Percentiles rank a stretch among this genome's conserved stretches.
phyloP scores from a whole-genome alignment of 2,797 vertebrate species.

The Kryptopterus vitreolus region DNA sequence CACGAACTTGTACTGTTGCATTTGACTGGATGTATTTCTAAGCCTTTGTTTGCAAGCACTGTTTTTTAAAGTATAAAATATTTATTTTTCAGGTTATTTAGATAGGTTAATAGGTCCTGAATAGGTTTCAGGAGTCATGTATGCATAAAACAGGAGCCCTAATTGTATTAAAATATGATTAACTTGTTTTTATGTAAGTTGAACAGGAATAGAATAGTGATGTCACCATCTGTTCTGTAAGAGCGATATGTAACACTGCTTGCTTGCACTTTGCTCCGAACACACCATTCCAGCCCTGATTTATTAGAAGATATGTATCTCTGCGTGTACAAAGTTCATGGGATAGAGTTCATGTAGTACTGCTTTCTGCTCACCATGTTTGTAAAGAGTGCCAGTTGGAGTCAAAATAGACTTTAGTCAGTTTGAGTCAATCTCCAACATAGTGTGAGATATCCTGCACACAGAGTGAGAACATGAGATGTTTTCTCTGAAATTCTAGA shows the following conservation, averaged over 20 bases:
- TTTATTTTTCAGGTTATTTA: background rate
- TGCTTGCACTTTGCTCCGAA: slow-evolving; percentile 11
- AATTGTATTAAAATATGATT: background rate
- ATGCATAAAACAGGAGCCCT: background rate
- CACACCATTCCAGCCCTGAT: background rate
- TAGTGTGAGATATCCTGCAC: too few relatives aligned
- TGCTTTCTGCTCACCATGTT: background rate
- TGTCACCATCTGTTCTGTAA: background rate
- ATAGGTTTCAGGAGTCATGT: background rate
- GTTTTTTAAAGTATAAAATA: background rate
- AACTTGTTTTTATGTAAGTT: background rate
- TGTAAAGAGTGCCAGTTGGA: background rate
- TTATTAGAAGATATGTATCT: background rate
- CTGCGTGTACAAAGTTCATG: background rate
- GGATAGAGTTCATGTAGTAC: too few relatives aligned
- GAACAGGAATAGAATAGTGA: background rate
- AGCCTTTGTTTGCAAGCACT: background rate
- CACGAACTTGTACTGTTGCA: background rate
- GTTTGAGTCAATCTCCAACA: too few relatives aligned
- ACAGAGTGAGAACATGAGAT: too few relatives aligned
- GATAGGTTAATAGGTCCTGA: too few relatives aligned
- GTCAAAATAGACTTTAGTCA: background rate
- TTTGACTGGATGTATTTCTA: background rate
- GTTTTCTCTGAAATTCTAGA: too few relatives aligned
- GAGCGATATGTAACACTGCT: background rate